phyloP scores from a whole-genome alignment of 2,888 invertebrate species.

The Stenurella melanura region DNA sequence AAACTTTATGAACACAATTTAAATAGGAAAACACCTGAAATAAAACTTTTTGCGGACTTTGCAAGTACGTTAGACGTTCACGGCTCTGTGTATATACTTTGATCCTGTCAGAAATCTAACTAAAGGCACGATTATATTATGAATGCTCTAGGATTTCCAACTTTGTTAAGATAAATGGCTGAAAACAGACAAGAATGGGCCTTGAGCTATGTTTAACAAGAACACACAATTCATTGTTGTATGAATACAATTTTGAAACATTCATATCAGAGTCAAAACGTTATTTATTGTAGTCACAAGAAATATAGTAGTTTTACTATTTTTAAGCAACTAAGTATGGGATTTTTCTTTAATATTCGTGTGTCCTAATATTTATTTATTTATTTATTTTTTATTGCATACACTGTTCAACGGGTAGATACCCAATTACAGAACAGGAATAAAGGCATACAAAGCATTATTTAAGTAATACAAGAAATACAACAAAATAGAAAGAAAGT shows the following conservation, averaged over 20 bases:
- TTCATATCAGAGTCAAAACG: conserved; percentile 39
- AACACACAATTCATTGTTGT: conserved; percentile 56
- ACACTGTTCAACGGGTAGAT: too few species aligned
- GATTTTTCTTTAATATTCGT: too few species aligned
- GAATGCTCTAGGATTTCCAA: conserved; percentile 59
- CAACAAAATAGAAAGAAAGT: too few species aligned
- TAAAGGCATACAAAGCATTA: too few species aligned
- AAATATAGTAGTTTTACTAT: neutral
- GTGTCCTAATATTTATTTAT: too few species aligned
- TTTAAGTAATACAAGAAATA: too few species aligned
- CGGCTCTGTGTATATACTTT: conserved; percentile 26
- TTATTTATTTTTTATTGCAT: too few species aligned
- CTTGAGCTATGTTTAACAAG: conserved; percentile 55
- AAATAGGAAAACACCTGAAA: conserved; percentile 11
- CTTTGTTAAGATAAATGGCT: conserved; percentile 58
- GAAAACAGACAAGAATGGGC: conserved; percentile 60
- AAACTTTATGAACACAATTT: conserved; percentile 20
- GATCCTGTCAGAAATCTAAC: conserved; percentile 56
- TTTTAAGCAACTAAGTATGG: too few species aligned
- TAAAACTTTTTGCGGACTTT: conserved; percentile 3
- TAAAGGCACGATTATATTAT: conserved; percentile 57
- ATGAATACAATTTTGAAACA: conserved; percentile 54
- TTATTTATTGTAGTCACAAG: conserved; percentile 33
- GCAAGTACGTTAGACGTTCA: neutral
- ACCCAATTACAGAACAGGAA: too few species aligned